Evolutionary conservation across 2,797 vertebrate genomes (phyloP).

Genomic region (Oryzias sinensis): DNA sequence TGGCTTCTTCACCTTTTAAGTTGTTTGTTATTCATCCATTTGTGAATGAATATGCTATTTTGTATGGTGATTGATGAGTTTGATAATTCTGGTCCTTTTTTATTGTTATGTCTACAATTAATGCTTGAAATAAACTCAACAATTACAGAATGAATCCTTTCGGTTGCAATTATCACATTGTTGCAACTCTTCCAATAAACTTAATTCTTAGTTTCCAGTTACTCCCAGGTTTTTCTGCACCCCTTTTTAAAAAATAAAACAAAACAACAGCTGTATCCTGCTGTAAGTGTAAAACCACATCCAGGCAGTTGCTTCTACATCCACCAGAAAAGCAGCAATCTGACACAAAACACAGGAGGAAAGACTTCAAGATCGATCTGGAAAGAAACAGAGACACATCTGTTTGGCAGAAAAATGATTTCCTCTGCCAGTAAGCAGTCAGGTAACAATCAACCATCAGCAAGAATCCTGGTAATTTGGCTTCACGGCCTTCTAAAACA

Average conservation of each 20-base stretch:
- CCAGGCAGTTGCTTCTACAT: constrained; percentile 57
- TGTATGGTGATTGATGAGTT: too few relatives aligned
- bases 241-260: constrained; percentile 27
- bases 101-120: too few relatives aligned
- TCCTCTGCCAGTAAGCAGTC: constrained; percentile 1
- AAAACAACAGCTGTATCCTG: constrained; percentile 76
- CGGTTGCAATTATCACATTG: constrained; percentile 20
- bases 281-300: constrained; percentile 67
- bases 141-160: constrained; percentile 49
- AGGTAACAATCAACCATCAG: constrained; percentile 13
- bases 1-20: too few relatives aligned
- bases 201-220: constrained; percentile 18
- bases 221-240: not conserved
- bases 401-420: constrained; percentile 18
- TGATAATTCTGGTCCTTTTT: too few relatives aligned
- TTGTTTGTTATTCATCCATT: too few relatives aligned
- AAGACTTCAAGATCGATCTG: constrained; percentile 28
- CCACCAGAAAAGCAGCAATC: constrained; percentile 65
- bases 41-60: too few relatives aligned
- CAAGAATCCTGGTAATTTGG: not conserved
- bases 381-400: constrained; percentile 5
- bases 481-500: not conserved
- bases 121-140: too few relatives aligned
- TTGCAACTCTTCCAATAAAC: not conserved
- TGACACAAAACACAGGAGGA: constrained; percentile 47